Evolutionary conservation across 2,888 invertebrate genomes (phyloP).

Genomic region (Cetonia aurata): DNA sequence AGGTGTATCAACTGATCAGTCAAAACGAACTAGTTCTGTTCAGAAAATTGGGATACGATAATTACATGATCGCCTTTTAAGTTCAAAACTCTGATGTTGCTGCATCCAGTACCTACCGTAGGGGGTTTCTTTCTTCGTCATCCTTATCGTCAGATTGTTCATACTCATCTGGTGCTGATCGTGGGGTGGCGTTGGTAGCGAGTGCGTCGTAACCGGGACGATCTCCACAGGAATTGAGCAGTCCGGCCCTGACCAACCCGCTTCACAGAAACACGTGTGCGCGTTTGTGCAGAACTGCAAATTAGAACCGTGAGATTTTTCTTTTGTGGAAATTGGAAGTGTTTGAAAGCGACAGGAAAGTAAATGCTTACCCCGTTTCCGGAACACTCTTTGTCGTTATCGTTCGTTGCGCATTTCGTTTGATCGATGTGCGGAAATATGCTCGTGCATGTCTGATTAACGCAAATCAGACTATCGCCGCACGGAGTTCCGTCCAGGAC

Average conservation of each 20-base stretch:
- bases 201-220: slow-evolving; percentile 69
- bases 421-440: slow-evolving; percentile 87
- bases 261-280: slow-evolving; percentile 92
- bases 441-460: slow-evolving; percentile 93
- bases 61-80: slow-evolving; percentile 13
- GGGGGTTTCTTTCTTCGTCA: slow-evolving; percentile 93
- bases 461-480: slow-evolving; percentile 92
- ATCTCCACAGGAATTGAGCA: slow-evolving; percentile 83
- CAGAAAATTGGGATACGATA: background rate
- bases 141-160: slow-evolving; percentile 70
- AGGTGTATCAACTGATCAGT: background rate
- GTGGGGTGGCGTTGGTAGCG: slow-evolving; percentile 71
- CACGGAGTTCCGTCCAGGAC: slow-evolving; percentile 96
- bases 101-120: slow-evolving; percentile 80
- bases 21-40: background rate
- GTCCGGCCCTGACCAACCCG: slow-evolving; percentile 90
- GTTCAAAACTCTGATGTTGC: slow-evolving; percentile 42
- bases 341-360: background rate
- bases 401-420: slow-evolving; percentile 77
- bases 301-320: slow-evolving; percentile 31
- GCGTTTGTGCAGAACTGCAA: slow-evolving; percentile 91
- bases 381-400: slow-evolving; percentile 91
- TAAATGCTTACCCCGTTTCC: slow-evolving; percentile 93
- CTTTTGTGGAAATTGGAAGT: background rate
- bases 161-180: slow-evolving; percentile 70